These are phyloP conservation scores for Lithophane leautieri DNA, from an alignment of 2,888 invertebrate species.

Conservation along the genomic window DNA sequence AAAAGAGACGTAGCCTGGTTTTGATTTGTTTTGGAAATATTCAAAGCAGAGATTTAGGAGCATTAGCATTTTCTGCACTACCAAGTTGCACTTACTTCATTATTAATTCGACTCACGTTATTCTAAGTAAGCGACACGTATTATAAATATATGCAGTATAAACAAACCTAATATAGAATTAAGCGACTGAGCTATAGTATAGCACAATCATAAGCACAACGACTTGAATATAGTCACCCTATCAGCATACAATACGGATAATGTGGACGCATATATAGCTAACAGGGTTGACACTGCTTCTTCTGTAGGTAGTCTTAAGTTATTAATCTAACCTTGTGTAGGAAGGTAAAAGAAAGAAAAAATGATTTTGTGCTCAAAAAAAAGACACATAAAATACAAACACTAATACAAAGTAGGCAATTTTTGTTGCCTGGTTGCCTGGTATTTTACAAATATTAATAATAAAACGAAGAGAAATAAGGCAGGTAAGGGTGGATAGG, in stretches of 20 bases:
- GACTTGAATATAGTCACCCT: slow-evolving; percentile 29
- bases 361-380: neutral
- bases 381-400: neutral
- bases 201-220: slow-evolving; percentile 38
- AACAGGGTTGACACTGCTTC: slow-evolving; percentile 25
- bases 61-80: slow-evolving; percentile 3
- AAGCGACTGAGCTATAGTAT: slow-evolving; percentile 33
- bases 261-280: slow-evolving; percentile 14
- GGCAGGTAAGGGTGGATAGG: neutral
- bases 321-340: neutral
- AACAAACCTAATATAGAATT: slow-evolving; percentile 58
- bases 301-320: neutral
- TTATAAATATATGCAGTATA: slow-evolving; percentile 48
- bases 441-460: neutral
- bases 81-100: slow-evolving; percentile 17
- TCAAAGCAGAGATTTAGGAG: neutral
- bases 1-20: neutral
- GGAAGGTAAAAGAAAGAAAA: neutral
- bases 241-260: slow-evolving; percentile 55
- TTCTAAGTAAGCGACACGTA: slow-evolving; percentile 43
- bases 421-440: too few species aligned
- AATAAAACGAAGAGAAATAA: neutral
- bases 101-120: slow-evolving; percentile 35
- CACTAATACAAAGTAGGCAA: too few species aligned
- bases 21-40: neutral